Base-by-base conservation (phyloP, 2,797 vertebrate genomes). In the Phyllotis vaccarum region DNA sequence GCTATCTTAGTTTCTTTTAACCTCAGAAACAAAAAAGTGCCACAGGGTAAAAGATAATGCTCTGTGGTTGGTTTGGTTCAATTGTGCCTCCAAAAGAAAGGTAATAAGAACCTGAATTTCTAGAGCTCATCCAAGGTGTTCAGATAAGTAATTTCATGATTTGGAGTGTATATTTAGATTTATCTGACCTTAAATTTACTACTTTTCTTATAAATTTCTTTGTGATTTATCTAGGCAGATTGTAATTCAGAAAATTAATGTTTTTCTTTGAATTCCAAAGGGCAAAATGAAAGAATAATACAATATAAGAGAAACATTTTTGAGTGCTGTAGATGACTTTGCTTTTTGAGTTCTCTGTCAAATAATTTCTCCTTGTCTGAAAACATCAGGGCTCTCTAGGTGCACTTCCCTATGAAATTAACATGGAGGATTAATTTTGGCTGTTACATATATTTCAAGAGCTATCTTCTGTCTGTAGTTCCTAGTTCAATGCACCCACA, bases 101-200 rank as follows among this genome's bases (percentile, higher is more conserved):
- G 6, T 37, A 27, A 27, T 49, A 82, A 96, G 54, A 94, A 74
- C 21, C 16, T 22, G 56, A 96, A 75, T 68, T 74, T 66, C n/a
- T 34, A 2, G 3, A 88, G 40, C 6, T 31, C 49, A 64, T 24
- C 54, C 54, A 79, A 79, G 21, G 34, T 52, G 49, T 5, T 16
- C 8, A 24, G n/a, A 74, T n/a, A 54, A 49, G 31, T 22, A 37
- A 58, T 83, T 12, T 0, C 19, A 64, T 19, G 16, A 64, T 87
- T 74, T n/a, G 13, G 11, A 34, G 66, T 13, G 19, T 29, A 52
- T 80, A 62, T 3, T 14, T 86, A 34, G 17, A 7, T 24, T 66
- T 58, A 52, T 75, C 52, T 92, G 49, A 93, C 46, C 60, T 10
- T 80, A 58, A 54, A 76, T 5, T 3, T 13, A n/a, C 1, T 58